phyloP scores from a whole-genome alignment of 2,113 vertebrate species.

The Noctilio leporinus region DNA sequence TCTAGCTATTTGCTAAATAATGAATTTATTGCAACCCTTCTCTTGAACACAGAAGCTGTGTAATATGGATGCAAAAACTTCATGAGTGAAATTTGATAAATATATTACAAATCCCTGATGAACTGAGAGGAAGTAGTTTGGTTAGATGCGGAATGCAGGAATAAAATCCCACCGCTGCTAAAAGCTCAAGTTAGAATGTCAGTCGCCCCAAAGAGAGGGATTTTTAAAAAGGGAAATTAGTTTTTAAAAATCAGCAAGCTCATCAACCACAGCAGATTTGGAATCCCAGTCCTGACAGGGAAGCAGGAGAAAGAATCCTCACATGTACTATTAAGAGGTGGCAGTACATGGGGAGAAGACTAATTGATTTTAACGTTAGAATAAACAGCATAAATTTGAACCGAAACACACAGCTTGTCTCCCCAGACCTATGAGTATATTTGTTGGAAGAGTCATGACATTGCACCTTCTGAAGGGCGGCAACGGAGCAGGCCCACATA shows the following conservation, averaged over 20 bases:
- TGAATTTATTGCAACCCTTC: neutral
- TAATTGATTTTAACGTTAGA: conserved; percentile 41
- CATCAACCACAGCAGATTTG: neutral
- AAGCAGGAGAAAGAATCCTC: neutral
- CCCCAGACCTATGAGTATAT: neutral
- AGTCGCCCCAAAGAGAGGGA: neutral
- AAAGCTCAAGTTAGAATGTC: neutral
- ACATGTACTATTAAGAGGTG: neutral
- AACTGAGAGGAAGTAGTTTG: neutral
- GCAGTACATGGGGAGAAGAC: neutral
- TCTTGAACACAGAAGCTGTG: neutral
- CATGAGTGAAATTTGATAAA: neutral
- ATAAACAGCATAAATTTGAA: neutral
- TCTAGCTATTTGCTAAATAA: neutral
- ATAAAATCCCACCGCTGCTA: neutral
- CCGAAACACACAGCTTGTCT: neutral
- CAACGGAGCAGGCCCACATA: neutral
- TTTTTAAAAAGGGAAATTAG: neutral
- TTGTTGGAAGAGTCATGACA: neutral
- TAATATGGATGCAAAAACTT: neutral
- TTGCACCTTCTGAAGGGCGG: neutral
- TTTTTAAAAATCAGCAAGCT: conserved; percentile 31
- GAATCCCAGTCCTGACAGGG: neutral
- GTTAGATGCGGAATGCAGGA: neutral
- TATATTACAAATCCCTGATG: neutral